Evolutionary conservation across 2,888 invertebrate genomes (phyloP).

Genomic region (Eupithecia tripunctaria): DNA sequence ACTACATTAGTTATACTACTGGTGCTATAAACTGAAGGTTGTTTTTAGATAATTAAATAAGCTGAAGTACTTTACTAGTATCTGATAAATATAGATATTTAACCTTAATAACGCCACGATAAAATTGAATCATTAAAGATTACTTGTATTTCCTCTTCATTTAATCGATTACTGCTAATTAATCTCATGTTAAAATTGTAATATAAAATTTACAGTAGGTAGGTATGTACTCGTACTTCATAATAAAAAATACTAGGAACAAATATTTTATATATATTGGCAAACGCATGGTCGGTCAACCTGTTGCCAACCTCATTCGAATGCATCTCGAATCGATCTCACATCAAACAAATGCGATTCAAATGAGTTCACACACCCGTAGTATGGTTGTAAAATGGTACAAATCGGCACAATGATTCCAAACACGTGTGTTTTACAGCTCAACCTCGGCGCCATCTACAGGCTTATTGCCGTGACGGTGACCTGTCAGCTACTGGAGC

Average conservation of each 20-base stretch:
- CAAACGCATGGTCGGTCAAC: neutral
- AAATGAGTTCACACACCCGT: constrained; percentile 19
- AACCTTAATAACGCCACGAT: neutral
- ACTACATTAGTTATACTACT: neutral
- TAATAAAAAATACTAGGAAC: neutral
- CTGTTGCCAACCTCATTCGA: constrained; percentile 20
- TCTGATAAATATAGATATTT: neutral
- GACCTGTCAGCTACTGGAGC: constrained; percentile 23
- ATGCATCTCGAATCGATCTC: constrained; percentile 36
- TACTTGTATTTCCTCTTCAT: too few relatives aligned
- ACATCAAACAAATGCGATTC: constrained; percentile 15
- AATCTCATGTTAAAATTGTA: neutral
- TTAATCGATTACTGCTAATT: neutral
- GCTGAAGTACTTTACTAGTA: neutral
- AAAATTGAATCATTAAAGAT: neutral
- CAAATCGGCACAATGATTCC: constrained; percentile 38
- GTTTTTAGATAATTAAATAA: neutral
- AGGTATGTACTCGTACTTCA: neutral
- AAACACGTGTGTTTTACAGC: constrained; percentile 46
- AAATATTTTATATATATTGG: neutral
- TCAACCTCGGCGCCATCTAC: constrained; percentile 27
- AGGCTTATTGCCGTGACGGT: constrained; percentile 32
- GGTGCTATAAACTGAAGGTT: neutral
- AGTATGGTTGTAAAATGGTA: constrained; percentile 18
- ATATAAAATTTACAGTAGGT: neutral